Evolutionary conservation across 2,113 vertebrate genomes (phyloP).

Genomic region (Muntiacus muntjak): DNA sequence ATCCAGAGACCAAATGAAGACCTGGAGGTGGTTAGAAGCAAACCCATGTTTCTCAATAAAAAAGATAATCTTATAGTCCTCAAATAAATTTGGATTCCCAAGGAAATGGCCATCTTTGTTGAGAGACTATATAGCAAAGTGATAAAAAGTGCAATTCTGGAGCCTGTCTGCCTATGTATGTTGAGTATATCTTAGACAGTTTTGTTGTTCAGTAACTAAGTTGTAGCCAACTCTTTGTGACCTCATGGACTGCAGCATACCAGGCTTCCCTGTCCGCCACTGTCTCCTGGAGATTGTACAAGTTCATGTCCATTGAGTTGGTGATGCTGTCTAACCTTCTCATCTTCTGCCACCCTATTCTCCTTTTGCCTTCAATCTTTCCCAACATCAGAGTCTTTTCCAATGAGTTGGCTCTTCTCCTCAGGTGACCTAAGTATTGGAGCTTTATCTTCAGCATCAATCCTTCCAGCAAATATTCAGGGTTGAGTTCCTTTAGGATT

Average conservation of each 20-base stretch:
- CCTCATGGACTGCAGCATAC: not conserved
- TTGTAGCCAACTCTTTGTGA: not conserved
- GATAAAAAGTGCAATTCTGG: not conserved
- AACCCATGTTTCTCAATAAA: not conserved
- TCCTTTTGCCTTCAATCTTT: not conserved
- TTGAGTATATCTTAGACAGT: not conserved
- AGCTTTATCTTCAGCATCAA: not conserved
- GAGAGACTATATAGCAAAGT: not conserved
- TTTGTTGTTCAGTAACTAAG: not conserved
- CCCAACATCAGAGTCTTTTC: not conserved
- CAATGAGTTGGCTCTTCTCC: not conserved
- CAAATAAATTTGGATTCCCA: not conserved
- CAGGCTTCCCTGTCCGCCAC: not conserved
- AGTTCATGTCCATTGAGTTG: not conserved
- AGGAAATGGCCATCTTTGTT: not conserved
- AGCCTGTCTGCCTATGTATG: not conserved
- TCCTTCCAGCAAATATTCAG: not conserved
- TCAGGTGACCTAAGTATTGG: not conserved
- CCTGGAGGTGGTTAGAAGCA: not conserved
- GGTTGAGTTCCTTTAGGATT: not conserved
- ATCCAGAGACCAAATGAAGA: not conserved
- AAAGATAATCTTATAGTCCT: not conserved
- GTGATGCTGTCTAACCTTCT: not conserved
- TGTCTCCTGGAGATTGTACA: not conserved
- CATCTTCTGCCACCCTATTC: not conserved